A percentile compares a stretch with the other conserved stretches of the same genome.
phyloP scores from a whole-genome alignment of 2,797 vertebrate genomes.

The Acrossocheilus wenchowensis region DNA sequence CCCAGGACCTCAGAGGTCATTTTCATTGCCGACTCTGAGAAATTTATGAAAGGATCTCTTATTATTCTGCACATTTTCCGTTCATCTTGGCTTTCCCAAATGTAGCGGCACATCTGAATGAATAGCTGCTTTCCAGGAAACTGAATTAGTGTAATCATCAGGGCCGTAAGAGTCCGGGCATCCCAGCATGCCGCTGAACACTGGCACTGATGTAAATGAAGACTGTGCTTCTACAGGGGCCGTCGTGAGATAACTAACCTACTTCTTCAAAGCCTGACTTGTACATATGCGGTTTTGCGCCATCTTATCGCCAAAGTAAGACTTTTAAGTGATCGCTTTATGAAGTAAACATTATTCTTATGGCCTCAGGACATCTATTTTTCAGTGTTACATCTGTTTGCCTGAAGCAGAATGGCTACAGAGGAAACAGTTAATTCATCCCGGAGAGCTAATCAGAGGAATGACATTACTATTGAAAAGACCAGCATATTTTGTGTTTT shows the following conservation, averaged over 20 bases:
- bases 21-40: constrained; percentile 19
- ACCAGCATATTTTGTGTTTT: not conserved
- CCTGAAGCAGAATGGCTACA: not conserved
- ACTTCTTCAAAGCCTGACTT: not conserved
- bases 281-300: not conserved
- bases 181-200: not conserved
- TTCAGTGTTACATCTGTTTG: not conserved
- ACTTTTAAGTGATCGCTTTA: not conserved
- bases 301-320: not conserved
- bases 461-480: not conserved
- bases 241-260: not conserved
- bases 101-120: not conserved
- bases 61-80: constrained; percentile 36
- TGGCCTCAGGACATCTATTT: constrained; percentile 1
- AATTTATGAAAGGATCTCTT: constrained; percentile 46
- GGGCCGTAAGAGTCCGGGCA: not conserved
- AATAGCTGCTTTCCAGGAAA: constrained; percentile 47
- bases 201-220: constrained; percentile 18
- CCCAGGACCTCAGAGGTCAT: constrained; percentile 46
- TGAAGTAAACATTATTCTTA: not conserved
- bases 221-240: not conserved
- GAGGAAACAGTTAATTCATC: not conserved
- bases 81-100: constrained; percentile 36
- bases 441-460: not conserved
- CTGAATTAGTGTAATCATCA: constrained; percentile 47